phyloP scores from a whole-genome alignment of 2,797 vertebrate genomes.

The Helostoma temminkii region DNA sequence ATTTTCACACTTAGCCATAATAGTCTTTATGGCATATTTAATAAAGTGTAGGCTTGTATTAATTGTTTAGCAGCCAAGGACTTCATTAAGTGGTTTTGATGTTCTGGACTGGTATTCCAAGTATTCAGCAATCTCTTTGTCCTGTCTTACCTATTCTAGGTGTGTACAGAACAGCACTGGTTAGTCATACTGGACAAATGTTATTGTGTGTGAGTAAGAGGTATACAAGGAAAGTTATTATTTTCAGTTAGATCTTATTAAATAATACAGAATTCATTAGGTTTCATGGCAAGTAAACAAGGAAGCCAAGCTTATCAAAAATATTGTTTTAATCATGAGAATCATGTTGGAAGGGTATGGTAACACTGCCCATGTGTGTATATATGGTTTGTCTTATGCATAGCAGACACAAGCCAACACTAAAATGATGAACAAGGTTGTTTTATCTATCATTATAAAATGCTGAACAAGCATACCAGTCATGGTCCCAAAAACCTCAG shows the following conservation, averaged over 20 bases:
- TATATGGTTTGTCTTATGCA: neutral
- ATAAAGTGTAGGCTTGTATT: slow-evolving; percentile 79
- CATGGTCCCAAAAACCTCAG: too few relatives aligned
- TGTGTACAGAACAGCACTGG: slow-evolving; percentile 41
- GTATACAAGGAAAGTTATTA: slow-evolving; percentile 17
- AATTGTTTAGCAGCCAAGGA: slow-evolving; percentile 83
- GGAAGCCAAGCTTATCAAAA: neutral
- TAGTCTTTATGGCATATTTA: slow-evolving; percentile 83
- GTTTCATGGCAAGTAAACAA: neutral
- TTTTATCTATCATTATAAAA: too few relatives aligned
- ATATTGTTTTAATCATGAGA: slow-evolving; percentile 2
- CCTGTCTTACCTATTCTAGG: slow-evolving; percentile 56
- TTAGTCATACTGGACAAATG: slow-evolving; percentile 11
- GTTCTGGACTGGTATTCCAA: slow-evolving; percentile 60
- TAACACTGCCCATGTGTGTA: neutral
- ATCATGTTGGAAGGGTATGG: neutral
- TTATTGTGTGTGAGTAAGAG: slow-evolving; percentile 28
- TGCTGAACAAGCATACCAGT: too few relatives aligned
- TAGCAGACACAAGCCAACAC: neutral
- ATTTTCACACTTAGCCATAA: slow-evolving; percentile 80
- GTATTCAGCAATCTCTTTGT: slow-evolving; percentile 58
- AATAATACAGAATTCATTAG: slow-evolving; percentile 14
- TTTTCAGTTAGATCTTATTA: slow-evolving; percentile 17
- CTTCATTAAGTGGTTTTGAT: slow-evolving; percentile 77
- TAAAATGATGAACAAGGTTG: neutral